Evolutionary conservation across 1,140 invertebrate genomes (phyloP), one percentile per base, ranked within the genome.

Genomic region (Drosophila kanapiae): DNA sequence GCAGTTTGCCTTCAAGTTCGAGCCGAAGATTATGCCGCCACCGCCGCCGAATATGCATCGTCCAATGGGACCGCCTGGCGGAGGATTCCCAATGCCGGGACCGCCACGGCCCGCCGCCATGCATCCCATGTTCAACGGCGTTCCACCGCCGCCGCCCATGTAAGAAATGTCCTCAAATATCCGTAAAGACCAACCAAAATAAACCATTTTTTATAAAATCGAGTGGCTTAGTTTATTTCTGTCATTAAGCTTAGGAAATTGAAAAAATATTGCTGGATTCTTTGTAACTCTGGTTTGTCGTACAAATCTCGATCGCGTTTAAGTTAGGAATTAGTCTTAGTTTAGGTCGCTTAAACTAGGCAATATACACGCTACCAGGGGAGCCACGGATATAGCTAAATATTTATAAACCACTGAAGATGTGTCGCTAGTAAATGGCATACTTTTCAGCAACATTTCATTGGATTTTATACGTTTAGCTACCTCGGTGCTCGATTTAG

Each of bases 1-100:
- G 29, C 98, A 99, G 91, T 99, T 99, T 95, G 96, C 97, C 72
- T 98, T 98, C 91, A 97, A 98, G 94, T 96, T 94, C 95, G 97
- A 94, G 94, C 94, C 87, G 78, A 94, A 94, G 93, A 94, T 94
- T 78, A 94, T 94, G 92, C 94, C 88, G 54, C 93, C 78, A 78
- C 93, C 94, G 42, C 94, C 94, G 14, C 94, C 94, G 54, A 93
- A 94, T 91, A 42, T 92, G 23, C 91, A 92, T 74, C 93, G 94
- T 5, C 78, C 91, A 6, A 94, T 96, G 64, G 96, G 95, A 27
- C 95, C 95, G 0, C 94, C 96, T 81, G 94, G 95, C 59, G 96
- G 96, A 60, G 96, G 96, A 65, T 95, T 96, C 16, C 94, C 95
- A 18, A 92, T 92, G 59, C 91, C 91, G 0, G 95, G 95, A 33